A percentile compares a stretch with the other conserved stretches of the same genome.
Conservation (phyloP, 2,113 vertebrate genomes). For the Leucopsar rothschildi region DNA sequence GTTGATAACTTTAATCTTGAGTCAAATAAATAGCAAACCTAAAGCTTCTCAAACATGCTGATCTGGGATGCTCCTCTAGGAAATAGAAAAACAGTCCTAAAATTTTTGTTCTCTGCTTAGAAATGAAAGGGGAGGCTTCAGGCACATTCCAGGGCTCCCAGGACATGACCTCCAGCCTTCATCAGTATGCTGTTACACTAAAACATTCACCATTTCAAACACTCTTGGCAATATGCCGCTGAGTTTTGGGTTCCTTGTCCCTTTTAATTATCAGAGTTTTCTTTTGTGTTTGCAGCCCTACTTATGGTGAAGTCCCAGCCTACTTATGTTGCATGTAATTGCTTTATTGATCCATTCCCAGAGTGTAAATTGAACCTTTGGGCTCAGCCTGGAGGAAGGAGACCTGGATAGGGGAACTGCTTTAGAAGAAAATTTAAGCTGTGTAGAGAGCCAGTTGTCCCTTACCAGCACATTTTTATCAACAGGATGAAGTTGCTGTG, state of each 20-base stretch:
- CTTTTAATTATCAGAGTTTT: background rate
- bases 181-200: background rate
- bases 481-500: background rate
- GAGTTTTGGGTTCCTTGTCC: background rate
- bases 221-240: background rate
- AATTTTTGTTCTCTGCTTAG: background rate
- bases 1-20: background rate
- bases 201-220: background rate
- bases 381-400: background rate
- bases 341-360: background rate
- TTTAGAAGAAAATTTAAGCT: background rate
- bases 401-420: background rate
- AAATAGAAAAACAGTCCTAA: background rate
- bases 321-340: background rate
- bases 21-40: background rate
- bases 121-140: background rate
- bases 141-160: slow-evolving; percentile 23
- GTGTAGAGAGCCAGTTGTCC: background rate
- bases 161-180: background rate
- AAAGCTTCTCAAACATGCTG: background rate
- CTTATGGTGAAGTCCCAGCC: background rate
- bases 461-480: background rate
- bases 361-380: background rate
- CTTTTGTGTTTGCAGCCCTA: background rate
- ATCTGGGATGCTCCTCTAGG: background rate